Evolutionary conservation across 2,888 invertebrate genomes (phyloP), one percentile per base, ranked within the genome.

Genomic region (Conomelus anceps): DNA sequence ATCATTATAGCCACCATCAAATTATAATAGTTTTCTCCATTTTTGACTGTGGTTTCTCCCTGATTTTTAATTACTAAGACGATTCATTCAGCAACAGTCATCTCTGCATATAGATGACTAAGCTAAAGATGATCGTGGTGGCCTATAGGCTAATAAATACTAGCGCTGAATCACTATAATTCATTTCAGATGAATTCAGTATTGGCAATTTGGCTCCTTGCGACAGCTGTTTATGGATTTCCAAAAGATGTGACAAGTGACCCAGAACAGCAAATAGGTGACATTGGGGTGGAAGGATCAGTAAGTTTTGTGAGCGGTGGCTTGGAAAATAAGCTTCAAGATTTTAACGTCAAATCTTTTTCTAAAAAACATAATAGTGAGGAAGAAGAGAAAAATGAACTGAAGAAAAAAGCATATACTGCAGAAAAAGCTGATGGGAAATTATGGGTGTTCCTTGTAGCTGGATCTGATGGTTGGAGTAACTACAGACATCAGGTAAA

Each of bases 401-500:
- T n/a, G n/a, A n/a, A 4, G n/a, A 63, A 63, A 63, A 63, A 63
- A 63, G 11, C 41, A 41, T 20, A 41, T 17, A 41, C 17, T 6
- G 63, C 20, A 1, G n/a, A 63, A n/a, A n/a, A 63, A n/a, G n/a
- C n/a, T n/a, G 63, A 63, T n/a, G 63, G 63, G 0, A 63, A 63
- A 63, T 20, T 63, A n/a, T 86, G 86, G 86, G 86, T 29, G 22
- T 24, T 86, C 24, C 86, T 86, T 26, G 86, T 24, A n/a, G 86
- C 86, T 86, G 86, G 86, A 23, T 86, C 86, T n/a, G 22, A 22
- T 24, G 86, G 86, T 11, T 86, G 86, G 86, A 23, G 1, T 22
- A 86, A 86, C n/a, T 86, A 86, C 86, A 86, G 86, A 86, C 86
- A 86, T 86, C 86, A 86, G 86, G 86, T 86, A 86, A 13, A 34